phyloP scores from a whole-genome alignment of 2,113 vertebrate genomes.

The Motacilla tschutschensis region DNA sequence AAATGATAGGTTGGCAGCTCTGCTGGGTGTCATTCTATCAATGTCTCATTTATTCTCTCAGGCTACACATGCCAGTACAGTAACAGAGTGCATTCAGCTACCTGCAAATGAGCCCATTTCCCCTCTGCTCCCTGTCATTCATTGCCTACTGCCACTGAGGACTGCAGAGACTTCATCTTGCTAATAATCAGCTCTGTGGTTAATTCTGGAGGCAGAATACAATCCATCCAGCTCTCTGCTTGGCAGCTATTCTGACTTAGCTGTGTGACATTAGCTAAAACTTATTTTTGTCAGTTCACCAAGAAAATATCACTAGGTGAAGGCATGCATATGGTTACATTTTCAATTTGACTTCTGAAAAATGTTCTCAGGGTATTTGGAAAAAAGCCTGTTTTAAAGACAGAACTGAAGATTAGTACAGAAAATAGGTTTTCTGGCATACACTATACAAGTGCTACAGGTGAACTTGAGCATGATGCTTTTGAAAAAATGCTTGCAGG shows the following conservation, averaged over 20 bases:
- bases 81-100: neutral
- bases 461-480: neutral
- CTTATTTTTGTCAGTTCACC: slow-evolving; percentile 32
- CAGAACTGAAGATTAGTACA: neutral
- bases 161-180: neutral
- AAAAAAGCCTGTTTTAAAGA: slow-evolving; percentile 23
- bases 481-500: neutral
- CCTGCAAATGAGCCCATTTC: neutral
- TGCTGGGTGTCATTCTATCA: neutral
- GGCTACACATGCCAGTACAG: neutral
- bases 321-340: slow-evolving; percentile 42
- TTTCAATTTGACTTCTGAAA: slow-evolving; percentile 24
- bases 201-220: slow-evolving; percentile 10
- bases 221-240: neutral
- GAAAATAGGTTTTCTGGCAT: neutral
- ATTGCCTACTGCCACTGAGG: neutral
- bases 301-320: slow-evolving; percentile 28
- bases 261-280: slow-evolving; percentile 7
- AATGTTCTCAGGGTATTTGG: slow-evolving; percentile 13
- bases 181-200: neutral
- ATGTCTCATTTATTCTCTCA: neutral
- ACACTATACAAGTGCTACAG: neutral
- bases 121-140: neutral
- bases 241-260: slow-evolving; percentile 12
- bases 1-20: neutral